phyloP scores from a whole-genome alignment of 30 jellyfish, hydroid and myxozoan genomes.

The Aurelia aurita region DNA sequence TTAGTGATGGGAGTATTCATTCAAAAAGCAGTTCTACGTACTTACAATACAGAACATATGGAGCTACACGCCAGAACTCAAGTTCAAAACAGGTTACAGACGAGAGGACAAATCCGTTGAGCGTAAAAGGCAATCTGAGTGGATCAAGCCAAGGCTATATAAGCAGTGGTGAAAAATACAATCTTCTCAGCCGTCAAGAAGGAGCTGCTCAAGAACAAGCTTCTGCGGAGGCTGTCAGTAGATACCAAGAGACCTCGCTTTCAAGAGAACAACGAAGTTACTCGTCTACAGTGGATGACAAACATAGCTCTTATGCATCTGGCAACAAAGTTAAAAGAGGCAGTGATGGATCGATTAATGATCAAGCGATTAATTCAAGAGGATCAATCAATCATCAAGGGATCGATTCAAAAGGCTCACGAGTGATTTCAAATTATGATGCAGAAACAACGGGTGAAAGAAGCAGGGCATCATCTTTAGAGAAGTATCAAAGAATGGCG shows the following conservation, averaged over 20 bases:
- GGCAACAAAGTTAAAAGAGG: conserved; percentile 3
- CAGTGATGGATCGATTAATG: conserved; percentile 19
- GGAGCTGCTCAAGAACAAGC: too few species aligned
- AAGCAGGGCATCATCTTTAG: conserved; percentile 18
- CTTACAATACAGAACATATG: neutral
- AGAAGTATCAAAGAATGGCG: neutral
- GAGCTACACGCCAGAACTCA: too few species aligned
- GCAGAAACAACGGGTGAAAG: neutral
- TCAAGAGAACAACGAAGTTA: conserved; percentile 7
- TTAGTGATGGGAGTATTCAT: conserved; percentile 39
- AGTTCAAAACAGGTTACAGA: too few species aligned
- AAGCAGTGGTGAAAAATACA: too few species aligned
- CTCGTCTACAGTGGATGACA: conserved; percentile 3
- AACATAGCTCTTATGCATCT: conserved; percentile 13
- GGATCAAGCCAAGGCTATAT: too few species aligned
- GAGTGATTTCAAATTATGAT: conserved; percentile 6
- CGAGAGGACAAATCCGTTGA: too few species aligned
- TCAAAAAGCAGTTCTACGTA: conserved; percentile 27
- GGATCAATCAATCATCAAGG: too few species aligned
- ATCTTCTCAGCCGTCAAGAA: too few species aligned
- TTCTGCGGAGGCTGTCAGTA: too few species aligned
- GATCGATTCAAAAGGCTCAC: neutral
- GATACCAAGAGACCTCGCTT: too few species aligned
- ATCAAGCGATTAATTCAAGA: too few species aligned
- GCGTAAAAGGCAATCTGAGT: too few species aligned